Evolutionary conservation across 1,140 invertebrate species (phyloP).

Genomic region (Habropoda laboriosa): DNA sequence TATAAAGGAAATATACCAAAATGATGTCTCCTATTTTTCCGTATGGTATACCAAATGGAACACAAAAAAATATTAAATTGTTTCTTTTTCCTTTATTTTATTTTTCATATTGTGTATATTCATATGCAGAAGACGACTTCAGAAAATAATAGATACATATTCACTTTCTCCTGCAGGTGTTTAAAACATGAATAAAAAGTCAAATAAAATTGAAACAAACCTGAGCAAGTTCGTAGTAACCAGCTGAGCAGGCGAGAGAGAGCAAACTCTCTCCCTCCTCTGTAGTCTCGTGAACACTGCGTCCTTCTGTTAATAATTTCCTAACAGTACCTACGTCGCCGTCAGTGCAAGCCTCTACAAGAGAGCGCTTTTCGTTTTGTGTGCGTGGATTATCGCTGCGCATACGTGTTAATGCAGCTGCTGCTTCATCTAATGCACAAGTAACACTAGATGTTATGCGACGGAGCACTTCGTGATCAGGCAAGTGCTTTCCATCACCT

Average conservation of each 20-base stretch:
- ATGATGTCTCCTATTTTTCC: too few relatives aligned
- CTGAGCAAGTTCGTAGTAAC: constrained; percentile 96
- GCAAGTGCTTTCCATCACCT: constrained; percentile 90
- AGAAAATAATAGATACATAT: too few relatives aligned
- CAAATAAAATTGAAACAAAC: constrained; percentile 80
- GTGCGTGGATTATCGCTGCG: constrained; percentile 89
- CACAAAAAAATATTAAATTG: not conserved
- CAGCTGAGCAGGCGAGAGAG: constrained; percentile 95
- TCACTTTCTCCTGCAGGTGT: not conserved
- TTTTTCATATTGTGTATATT: not conserved
- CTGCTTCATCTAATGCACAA: constrained; percentile 97
- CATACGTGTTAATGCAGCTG: constrained; percentile 96
- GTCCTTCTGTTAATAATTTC: constrained; percentile 94
- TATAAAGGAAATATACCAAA: constrained; percentile 20
- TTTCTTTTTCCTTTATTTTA: not conserved
- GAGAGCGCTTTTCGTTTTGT: constrained; percentile 84
- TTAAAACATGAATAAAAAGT: not conserved
- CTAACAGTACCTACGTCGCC: constrained; percentile 95
- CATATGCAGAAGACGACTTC: not conserved
- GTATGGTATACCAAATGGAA: too few relatives aligned
- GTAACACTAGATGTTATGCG: constrained; percentile 94
- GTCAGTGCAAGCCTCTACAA: constrained; percentile 95
- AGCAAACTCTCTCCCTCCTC: constrained; percentile 96
- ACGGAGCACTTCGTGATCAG: constrained; percentile 91
- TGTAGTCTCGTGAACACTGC: constrained; percentile 94